Percentiles rank a stretch among this genome's conserved stretches.
Evolutionary conservation across 2,797 vertebrate genomes (phyloP).

Genomic region (Morus bassanus): DNA sequence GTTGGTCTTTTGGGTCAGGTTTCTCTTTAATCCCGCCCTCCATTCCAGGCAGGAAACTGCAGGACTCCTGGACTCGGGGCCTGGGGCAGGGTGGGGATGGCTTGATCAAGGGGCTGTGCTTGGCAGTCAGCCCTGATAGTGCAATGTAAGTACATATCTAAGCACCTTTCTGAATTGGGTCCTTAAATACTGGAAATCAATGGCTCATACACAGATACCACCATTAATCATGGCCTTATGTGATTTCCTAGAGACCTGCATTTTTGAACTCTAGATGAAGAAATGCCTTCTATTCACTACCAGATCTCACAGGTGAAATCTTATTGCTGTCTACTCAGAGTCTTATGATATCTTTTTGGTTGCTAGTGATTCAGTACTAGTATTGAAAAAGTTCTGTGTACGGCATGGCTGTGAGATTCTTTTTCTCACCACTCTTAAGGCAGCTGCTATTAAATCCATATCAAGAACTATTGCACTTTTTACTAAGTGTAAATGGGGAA

Average conservation of each 20-base stretch:
- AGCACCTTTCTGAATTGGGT: background rate
- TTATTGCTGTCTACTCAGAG: background rate
- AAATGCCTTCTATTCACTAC: background rate
- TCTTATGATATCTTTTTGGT: background rate
- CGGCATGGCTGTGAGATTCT: background rate
- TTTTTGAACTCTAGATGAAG: background rate
- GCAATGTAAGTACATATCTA: background rate
- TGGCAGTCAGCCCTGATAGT: background rate
- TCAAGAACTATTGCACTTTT: conserved; percentile 14
- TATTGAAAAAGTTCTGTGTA: background rate
- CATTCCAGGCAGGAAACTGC: background rate
- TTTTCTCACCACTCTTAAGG: background rate
- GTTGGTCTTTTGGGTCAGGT: background rate
- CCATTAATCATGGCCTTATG: accelerated
- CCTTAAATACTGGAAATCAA: background rate
- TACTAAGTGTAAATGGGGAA: conserved; percentile 9
- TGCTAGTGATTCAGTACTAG: background rate
- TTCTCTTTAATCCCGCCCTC: background rate
- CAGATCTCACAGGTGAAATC: background rate
- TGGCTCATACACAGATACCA: background rate
- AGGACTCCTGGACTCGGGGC: background rate
- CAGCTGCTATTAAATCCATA: conserved; percentile 64
- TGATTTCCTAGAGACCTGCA: background rate
- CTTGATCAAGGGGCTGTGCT: background rate
- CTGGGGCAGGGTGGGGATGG: background rate